phyloP scores from a whole-genome alignment of 2,888 invertebrate genomes.

The Oeneis ivallda region DNA sequence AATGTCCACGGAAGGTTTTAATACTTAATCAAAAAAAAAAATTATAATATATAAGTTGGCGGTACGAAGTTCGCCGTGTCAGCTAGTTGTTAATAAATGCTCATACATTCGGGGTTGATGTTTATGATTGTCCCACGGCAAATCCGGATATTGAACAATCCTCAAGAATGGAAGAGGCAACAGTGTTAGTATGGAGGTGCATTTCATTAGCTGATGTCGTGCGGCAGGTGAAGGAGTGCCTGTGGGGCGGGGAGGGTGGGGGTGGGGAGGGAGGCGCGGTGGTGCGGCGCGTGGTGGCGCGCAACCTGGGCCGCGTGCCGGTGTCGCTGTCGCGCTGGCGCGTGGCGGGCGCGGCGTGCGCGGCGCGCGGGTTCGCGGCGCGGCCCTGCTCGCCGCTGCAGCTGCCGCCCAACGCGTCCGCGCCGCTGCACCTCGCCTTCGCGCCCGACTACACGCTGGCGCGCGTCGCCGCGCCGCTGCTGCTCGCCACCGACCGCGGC shows the following conservation, averaged over 20 bases:
- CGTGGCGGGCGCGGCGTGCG: slow-evolving; percentile 57
- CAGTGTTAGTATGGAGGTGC: too few relatives aligned
- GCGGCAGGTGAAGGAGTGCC: slow-evolving; percentile 79
- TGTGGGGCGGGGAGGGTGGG: slow-evolving; percentile 57
- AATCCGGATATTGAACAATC: too few relatives aligned
- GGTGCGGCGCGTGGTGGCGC: slow-evolving; percentile 89
- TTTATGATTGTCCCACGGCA: too few relatives aligned
- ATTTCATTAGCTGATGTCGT: background rate
- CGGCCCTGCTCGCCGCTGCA: slow-evolving; percentile 59
- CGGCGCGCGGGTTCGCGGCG: slow-evolving; percentile 64
- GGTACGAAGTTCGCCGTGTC: too few relatives aligned
- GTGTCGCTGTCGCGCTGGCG: slow-evolving; percentile 83
- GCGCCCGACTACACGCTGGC: slow-evolving; percentile 63
- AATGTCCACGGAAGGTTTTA: too few relatives aligned
- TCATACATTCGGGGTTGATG: too few relatives aligned
- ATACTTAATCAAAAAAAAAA: too few relatives aligned
- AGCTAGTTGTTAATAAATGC: too few relatives aligned
- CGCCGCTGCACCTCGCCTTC: slow-evolving; percentile 57
- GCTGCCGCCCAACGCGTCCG: slow-evolving; percentile 62
- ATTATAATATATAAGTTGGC: too few relatives aligned
- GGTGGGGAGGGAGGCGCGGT: slow-evolving; percentile 19
- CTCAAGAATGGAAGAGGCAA: too few relatives aligned
- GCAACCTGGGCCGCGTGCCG: slow-evolving; percentile 95
- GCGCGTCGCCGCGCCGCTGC: slow-evolving; percentile 50
- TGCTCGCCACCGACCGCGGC: slow-evolving; percentile 46